Percentiles rank a stretch among this genome's conserved stretches.
These are phyloP conservation scores for Scatophagus argus DNA, from an alignment of 2,113 vertebrate genomes.

Conservation along the genomic window DNA sequence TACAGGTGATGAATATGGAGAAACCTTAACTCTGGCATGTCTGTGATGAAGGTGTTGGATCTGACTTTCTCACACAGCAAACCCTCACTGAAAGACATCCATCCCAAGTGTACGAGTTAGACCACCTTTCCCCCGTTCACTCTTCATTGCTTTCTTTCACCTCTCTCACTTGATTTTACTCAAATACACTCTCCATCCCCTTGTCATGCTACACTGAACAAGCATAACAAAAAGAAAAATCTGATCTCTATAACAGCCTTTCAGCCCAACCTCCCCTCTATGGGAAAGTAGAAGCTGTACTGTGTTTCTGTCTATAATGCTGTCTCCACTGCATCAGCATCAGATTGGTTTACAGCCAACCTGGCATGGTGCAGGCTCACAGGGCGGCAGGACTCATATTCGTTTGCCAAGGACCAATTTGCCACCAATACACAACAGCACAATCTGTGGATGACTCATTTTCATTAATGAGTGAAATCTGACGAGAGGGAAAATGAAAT, in stretches of 20 bases:
- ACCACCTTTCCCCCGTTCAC: constrained; percentile 16
- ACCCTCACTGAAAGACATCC: constrained; percentile 19
- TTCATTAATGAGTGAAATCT: constrained; percentile 69
- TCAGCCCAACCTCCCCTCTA: constrained; percentile 35
- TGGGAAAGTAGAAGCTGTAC: constrained; percentile 48
- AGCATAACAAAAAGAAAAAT: constrained; percentile 37
- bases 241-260: constrained; percentile 1
- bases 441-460: constrained; percentile 74
- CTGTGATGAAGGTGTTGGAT: constrained; percentile 12
- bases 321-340: constrained; percentile 79
- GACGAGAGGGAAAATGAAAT: constrained; percentile 51
- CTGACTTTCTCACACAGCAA: constrained; percentile 19
- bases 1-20: constrained; percentile 20
- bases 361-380: constrained; percentile 64
- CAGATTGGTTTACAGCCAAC: constrained; percentile 78
- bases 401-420: constrained; percentile 48
- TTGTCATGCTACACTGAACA: neutral
- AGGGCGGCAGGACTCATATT: constrained; percentile 53
- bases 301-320: constrained; percentile 62
- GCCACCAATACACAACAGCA: constrained; percentile 47
- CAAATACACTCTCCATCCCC: constrained; percentile 15
- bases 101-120: constrained; percentile 51
- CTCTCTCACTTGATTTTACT: constrained; percentile 4
- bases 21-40: constrained; percentile 16
- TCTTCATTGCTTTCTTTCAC: neutral